phyloP scores from a whole-genome alignment of 2,113 vertebrate species.

The Xiphias gladius region DNA sequence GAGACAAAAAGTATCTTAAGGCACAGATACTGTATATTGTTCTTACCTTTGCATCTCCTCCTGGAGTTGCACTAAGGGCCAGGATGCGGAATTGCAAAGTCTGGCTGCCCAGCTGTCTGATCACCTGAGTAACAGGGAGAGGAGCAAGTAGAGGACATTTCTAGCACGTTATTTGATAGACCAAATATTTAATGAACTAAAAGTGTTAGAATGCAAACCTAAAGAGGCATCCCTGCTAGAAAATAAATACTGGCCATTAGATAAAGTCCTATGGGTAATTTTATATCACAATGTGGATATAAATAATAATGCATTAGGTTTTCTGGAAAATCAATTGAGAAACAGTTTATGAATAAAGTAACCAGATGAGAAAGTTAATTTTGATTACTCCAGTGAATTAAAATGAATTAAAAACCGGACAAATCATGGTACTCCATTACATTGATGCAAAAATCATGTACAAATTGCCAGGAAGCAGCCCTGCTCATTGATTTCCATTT shows the following conservation, averaged over 20 bases:
- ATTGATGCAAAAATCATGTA: background rate
- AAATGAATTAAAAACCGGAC: background rate
- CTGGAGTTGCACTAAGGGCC: slow-evolving; percentile 96
- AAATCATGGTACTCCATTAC: background rate
- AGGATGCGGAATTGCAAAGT: slow-evolving; percentile 91
- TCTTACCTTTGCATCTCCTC: slow-evolving; percentile 92
- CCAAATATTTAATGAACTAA: background rate
- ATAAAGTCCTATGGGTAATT: background rate
- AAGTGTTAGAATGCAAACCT: background rate
- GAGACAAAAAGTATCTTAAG: background rate
- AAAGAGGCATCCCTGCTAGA: background rate
- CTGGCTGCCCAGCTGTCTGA: slow-evolving; percentile 90
- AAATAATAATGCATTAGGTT: background rate
- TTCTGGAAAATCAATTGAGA: background rate
- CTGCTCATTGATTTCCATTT: background rate
- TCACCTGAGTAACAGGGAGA: slow-evolving; percentile 84
- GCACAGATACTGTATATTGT: background rate
- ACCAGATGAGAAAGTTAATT: background rate
- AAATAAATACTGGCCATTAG: background rate
- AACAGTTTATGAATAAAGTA: background rate
- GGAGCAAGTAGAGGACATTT: background rate
- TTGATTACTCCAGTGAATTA: background rate
- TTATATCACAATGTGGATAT: background rate
- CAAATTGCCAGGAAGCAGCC: background rate
- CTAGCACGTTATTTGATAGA: background rate